These are phyloP conservation scores for Hirtodrosophila trivittata DNA, from an alignment of 2,888 invertebrate genomes.

Conservation along the genomic window DNA sequence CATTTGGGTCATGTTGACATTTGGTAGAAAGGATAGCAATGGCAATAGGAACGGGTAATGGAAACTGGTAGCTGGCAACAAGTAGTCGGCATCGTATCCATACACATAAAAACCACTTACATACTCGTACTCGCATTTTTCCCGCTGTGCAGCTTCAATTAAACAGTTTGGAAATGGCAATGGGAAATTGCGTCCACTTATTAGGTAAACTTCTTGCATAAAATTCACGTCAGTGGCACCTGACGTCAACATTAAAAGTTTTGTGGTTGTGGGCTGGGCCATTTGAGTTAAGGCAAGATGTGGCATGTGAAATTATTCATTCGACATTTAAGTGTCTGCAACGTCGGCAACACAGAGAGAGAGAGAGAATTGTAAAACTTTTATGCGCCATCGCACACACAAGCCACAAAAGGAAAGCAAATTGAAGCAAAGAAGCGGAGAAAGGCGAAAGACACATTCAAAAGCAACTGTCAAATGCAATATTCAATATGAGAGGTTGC, in stretches of 20 bases:
- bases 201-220: conserved; percentile 49
- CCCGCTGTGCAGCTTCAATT: conserved; percentile 40
- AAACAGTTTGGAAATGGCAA: conserved; percentile 38
- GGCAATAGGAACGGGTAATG: conserved; percentile 1
- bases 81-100: neutral
- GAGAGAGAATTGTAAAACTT: conserved; percentile 68
- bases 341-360: conserved; percentile 50
- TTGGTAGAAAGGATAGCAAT: neutral
- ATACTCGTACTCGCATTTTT: neutral
- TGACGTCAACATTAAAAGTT: conserved; percentile 57
- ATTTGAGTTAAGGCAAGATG: conserved; percentile 4
- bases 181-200: conserved; percentile 46
- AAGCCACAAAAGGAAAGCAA: conserved; percentile 52
- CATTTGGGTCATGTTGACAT: conserved; percentile 56
- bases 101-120: conserved; percentile 7
- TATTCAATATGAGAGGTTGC: conserved; percentile 18
- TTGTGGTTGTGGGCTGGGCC: conserved; percentile 17
- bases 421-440: conserved; percentile 23
- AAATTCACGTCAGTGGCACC: conserved; percentile 41
- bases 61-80: conserved; percentile 8
- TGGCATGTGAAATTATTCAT: conserved; percentile 76
- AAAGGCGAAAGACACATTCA: conserved; percentile 29
- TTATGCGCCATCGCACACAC: conserved; percentile 55
- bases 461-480: conserved; percentile 48
- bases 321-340: conserved; percentile 72